These are phyloP conservation scores for Lipophrys pholis DNA, from an alignment of 2,113 vertebrate genomes.

Conservation along the genomic window DNA sequence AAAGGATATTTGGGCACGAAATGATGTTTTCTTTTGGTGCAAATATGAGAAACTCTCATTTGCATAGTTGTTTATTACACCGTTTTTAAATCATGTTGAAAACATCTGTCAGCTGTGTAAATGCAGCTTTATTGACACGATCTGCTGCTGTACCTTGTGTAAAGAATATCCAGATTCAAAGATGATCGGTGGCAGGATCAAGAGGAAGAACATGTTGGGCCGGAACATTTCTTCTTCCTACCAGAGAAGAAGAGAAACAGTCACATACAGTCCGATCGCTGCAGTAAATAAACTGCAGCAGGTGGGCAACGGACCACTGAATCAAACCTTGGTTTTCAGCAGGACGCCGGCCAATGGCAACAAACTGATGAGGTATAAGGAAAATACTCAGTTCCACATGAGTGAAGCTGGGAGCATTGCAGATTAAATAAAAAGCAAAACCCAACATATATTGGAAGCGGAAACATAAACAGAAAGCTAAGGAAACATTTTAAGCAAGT, in stretches of 20 bases:
- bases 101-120: not conserved
- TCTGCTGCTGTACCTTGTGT: conserved; percentile 87
- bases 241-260: conserved; percentile 49
- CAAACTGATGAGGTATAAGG: not conserved
- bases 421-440: not conserved
- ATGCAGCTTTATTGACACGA: not conserved
- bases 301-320: not conserved
- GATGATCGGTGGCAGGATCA: conserved; percentile 97
- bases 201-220: conserved; percentile 99
- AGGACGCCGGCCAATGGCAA: not conserved
- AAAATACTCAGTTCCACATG: conserved; percentile 1
- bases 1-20: not conserved
- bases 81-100: too few species aligned
- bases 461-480: too few species aligned
- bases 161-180: conserved; percentile 99
- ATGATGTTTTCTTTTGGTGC: not conserved
- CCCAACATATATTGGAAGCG: too few species aligned
- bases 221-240: conserved; percentile 99
- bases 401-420: not conserved
- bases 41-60: too few species aligned
- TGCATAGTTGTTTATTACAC: too few species aligned
- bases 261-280: not conserved
- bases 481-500: too few species aligned
- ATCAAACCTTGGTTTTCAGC: not conserved
- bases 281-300: not conserved